These are phyloP conservation scores for Yponomeuta malinellus DNA, from an alignment of 2,888 invertebrate genomes.

Conservation along the genomic window DNA sequence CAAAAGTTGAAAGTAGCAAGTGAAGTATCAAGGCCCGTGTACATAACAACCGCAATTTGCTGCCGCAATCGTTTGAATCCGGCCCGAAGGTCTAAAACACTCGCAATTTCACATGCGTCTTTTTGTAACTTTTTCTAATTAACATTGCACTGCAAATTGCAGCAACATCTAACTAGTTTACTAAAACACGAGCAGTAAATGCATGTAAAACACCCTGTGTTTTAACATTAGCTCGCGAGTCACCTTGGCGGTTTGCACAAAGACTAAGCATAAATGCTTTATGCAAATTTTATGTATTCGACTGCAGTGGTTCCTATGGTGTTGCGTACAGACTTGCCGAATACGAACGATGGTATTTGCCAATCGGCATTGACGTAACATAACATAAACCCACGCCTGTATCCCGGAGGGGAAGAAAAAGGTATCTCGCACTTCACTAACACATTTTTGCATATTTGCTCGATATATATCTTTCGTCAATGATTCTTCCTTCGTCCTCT, in stretches of 20 bases:
- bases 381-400: too few species aligned
- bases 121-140: slow-evolving; percentile 1
- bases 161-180: background rate
- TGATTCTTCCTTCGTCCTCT: too few species aligned
- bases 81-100: too few species aligned
- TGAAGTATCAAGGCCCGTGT: background rate
- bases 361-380: too few species aligned
- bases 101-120: too few species aligned
- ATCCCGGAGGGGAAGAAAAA: too few species aligned
- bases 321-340: background rate
- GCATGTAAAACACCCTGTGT: background rate
- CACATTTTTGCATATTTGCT: too few species aligned
- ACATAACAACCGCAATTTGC: too few species aligned
- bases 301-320: background rate
- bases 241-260: slow-evolving; percentile 5
- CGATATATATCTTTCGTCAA: too few species aligned
- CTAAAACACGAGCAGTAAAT: background rate
- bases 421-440: too few species aligned
- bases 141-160: background rate
- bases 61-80: too few species aligned
- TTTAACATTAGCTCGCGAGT: background rate
- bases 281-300: slow-evolving; percentile 10
- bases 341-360: background rate
- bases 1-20: background rate
- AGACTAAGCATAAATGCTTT: background rate